phyloP scores from a whole-genome alignment of 2,888 invertebrate species.

The Quadriops clusia region DNA sequence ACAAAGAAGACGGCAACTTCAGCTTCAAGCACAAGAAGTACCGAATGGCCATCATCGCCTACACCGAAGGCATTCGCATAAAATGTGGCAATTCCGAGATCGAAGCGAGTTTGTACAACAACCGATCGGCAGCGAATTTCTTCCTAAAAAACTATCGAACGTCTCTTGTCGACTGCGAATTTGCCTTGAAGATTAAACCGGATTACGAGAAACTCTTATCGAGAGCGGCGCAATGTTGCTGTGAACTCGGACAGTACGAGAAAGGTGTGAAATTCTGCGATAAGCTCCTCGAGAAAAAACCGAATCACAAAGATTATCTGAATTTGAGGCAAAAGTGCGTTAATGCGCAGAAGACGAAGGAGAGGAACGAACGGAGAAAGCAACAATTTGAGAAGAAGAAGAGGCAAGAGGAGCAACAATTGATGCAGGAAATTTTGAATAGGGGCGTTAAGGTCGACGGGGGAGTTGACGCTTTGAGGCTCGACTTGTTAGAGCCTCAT shows the following conservation, averaged over 20 bases:
- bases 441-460: slow-evolving; percentile 43
- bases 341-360: slow-evolving; percentile 39
- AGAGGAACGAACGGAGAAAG: slow-evolving; percentile 44
- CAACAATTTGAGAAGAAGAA: slow-evolving; percentile 37
- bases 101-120: slow-evolving; percentile 77
- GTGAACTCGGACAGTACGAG: slow-evolving; percentile 54
- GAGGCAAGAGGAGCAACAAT: slow-evolving; percentile 33
- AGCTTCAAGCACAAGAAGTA: slow-evolving; percentile 93
- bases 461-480: slow-evolving; percentile 27
- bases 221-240: slow-evolving; percentile 64
- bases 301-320: slow-evolving; percentile 43
- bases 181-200: slow-evolving; percentile 62
- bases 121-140: slow-evolving; percentile 82
- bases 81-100: slow-evolving; percentile 56
- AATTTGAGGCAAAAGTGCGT: slow-evolving; percentile 44
- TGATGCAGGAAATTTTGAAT: slow-evolving; percentile 38
- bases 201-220: slow-evolving; percentile 66
- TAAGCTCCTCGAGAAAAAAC: slow-evolving; percentile 46
- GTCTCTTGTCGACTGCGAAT: slow-evolving; percentile 65
- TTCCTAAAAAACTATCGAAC: slow-evolving; percentile 74
- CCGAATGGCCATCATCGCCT: slow-evolving; percentile 65
- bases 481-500: slow-evolving; percentile 49
- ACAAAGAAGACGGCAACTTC: slow-evolving; percentile 93
- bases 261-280: slow-evolving; percentile 62
- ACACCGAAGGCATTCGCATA: slow-evolving; percentile 79